Conservation (phyloP, 1,140 invertebrate species). For the Yoshiicerus persimilis region DNA sequence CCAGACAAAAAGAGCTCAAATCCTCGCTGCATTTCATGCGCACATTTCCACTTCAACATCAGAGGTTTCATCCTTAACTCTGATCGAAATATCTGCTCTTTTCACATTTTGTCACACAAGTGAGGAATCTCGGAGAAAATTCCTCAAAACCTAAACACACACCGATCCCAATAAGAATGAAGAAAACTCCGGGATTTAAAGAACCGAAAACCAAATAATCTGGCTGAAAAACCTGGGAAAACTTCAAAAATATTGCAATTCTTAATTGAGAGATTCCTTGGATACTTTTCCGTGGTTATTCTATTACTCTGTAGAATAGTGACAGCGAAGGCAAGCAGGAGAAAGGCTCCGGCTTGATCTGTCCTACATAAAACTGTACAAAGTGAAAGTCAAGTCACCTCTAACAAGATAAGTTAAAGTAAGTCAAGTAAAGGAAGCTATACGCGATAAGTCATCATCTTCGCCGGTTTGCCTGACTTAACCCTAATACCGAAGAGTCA, state of each 20-base stretch:
- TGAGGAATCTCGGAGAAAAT: neutral
- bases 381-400: neutral
- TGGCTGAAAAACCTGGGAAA: too few relatives aligned
- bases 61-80: neutral
- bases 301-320: too few relatives aligned
- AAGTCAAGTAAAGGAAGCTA: neutral
- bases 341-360: too few relatives aligned
- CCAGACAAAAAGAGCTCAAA: neutral
- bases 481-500: neutral
- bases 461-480: neutral
- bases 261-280: neutral
- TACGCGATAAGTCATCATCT: neutral
- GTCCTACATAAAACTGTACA: too few relatives aligned
- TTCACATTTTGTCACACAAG: neutral
- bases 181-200: neutral
- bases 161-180: neutral
- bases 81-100: neutral
- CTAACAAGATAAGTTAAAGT: neutral
- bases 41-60: neutral
- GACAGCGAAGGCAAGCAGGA: too few relatives aligned
- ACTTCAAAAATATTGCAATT: neutral
- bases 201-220: too few relatives aligned
- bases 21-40: neutral
- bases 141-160: neutral
- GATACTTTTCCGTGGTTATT: neutral